Evolutionary conservation across 2,797 vertebrate genomes (phyloP).

Genomic region (Dallia pectoralis): DNA sequence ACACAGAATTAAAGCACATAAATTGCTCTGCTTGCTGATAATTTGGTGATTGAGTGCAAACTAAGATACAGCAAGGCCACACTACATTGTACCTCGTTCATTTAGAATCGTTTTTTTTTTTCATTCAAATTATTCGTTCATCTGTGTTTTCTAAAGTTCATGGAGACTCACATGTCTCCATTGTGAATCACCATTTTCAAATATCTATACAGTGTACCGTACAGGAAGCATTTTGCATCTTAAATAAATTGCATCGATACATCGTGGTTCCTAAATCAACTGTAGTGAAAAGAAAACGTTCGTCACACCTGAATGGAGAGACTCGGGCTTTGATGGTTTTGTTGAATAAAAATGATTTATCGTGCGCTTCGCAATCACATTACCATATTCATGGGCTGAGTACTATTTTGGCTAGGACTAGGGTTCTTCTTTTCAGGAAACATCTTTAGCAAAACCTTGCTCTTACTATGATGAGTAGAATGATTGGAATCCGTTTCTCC

Average conservation of each 20-base stretch:
- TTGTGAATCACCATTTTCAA: not conserved
- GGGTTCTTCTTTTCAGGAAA: not conserved
- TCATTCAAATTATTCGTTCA: not conserved
- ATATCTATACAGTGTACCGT: not conserved
- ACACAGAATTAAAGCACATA: too few relatives aligned
- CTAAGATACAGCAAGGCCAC: too few relatives aligned
- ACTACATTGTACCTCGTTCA: too few relatives aligned
- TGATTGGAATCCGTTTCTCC: not conserved
- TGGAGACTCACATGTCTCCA: not conserved
- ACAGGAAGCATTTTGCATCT: not conserved
- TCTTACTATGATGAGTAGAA: not conserved
- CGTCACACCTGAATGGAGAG: slow-evolving; percentile 4
- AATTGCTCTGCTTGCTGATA: not conserved
- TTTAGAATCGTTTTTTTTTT: not conserved
- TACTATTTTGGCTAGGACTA: slow-evolving; percentile 14
- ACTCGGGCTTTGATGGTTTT: not conserved
- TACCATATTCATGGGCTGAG: slow-evolving; percentile 20
- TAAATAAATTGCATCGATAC: not conserved
- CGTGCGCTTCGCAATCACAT: slow-evolving; percentile 2
- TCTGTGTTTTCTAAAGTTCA: not conserved
- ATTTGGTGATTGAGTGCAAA: not conserved
- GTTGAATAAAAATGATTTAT: not conserved
- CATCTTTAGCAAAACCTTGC: not conserved
- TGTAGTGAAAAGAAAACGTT: slow-evolving; percentile 1
- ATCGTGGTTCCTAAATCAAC: not conserved